Evolutionary conservation across 2,797 vertebrate genomes (phyloP).

Genomic region (Eleutherodactylus coqui): DNA sequence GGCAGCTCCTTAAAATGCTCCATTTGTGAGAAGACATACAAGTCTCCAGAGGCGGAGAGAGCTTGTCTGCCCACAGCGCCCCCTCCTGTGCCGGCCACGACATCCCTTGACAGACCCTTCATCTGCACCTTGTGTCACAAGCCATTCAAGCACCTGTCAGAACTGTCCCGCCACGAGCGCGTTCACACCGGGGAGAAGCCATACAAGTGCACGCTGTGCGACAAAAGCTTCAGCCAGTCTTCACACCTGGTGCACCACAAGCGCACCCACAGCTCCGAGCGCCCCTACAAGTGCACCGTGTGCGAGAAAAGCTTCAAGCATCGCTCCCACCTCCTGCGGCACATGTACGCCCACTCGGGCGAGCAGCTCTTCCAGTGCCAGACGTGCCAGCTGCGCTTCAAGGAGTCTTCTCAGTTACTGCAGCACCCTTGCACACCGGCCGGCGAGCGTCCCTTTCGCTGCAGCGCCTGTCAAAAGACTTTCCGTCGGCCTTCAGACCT

Average conservation of each 20-base stretch:
- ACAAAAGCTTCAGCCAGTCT: constrained; percentile 98
- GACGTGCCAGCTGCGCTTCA: constrained; percentile 94
- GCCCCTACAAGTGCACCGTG: constrained; percentile 94
- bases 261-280: constrained; percentile 94
- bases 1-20: constrained; percentile 95
- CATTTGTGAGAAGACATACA: constrained; percentile 97
- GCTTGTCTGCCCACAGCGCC: constrained; percentile 60
- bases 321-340: constrained; percentile 95
- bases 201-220: constrained; percentile 94
- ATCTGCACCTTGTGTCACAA: constrained; percentile 97
- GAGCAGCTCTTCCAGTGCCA: constrained; percentile 98
- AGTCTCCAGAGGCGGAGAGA: constrained; percentile 71
- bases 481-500: constrained; percentile 96
- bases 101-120: constrained; percentile 87
- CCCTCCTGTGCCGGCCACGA: constrained; percentile 70
- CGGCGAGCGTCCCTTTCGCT: constrained; percentile 92
- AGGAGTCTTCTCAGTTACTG: constrained; percentile 94
- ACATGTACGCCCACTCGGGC: constrained; percentile 96
- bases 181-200: constrained; percentile 97
- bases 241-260: constrained; percentile 97
- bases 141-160: constrained; percentile 95
- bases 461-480: constrained; percentile 90
- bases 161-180: constrained; percentile 92
- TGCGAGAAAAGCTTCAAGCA: constrained; percentile 99
- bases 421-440: constrained; percentile 97